Evolutionary conservation across 2,797 vertebrate species (phyloP), one percentile per base, ranked within the genome.

Genomic region (Poecilia velifera): DNA sequence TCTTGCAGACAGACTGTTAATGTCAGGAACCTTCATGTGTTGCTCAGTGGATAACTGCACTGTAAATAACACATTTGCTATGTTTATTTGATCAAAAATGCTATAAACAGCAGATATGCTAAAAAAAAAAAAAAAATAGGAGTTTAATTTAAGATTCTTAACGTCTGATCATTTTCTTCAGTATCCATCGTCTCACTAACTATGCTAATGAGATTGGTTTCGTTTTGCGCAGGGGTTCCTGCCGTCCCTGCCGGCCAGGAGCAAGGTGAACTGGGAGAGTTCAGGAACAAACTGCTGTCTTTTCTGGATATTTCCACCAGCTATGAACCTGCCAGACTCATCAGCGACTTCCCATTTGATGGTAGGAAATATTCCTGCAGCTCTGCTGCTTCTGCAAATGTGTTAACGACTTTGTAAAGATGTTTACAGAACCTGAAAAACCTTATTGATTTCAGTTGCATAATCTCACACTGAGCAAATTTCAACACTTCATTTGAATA

Each of bases 331-430:
- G 94, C 95, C 64, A 94, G 94, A 73, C 97, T 99, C 82, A 98
- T 99, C 92, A 99, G 98, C 41, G 96, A 99, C 91, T 99, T 99
- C 76, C 98, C 98, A 76, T 99, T 99, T 86, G 98, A 99, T 83
- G 98, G 98, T 99, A 88, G 95, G 96, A 92, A 12, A 71, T 46
- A 53, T 25, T 6, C 73, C 64, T 6, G 22, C 41, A 28, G 25
- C 68, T 45, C 68, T 46, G 25, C 20, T 13, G 20, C 18, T 41
- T 12, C 36, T 66, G 34, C 20, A 39, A 66, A 66, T 20, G 2
- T 39, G 62, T 66, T 39, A 8, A 6, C 9, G 1, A 9, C 34
- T 12, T 66, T 12, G 34, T 22, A 20, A 22, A 66, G 8, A 66
- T 20, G 62, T 39, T 36, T 10, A 36, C 18, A 39, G 31, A 66